A percentile compares a stretch with the other conserved stretches of the same genome.
Conservation (phyloP, 2,888 invertebrate genomes). For the Phyto melanocephala region DNA sequence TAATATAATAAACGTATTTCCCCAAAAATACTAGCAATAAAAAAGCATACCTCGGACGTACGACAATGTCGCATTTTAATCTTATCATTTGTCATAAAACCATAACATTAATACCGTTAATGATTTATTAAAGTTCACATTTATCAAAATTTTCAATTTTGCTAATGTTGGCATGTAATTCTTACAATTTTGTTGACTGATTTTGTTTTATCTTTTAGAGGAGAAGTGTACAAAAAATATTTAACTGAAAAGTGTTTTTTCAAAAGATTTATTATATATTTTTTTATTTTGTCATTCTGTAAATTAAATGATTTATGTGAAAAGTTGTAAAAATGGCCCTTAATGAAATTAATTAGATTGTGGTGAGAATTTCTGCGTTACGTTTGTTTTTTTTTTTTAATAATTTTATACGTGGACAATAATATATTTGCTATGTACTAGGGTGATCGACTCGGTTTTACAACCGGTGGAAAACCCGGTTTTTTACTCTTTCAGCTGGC, state of each 20-base stretch:
- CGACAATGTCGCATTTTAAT: slow-evolving; percentile 16
- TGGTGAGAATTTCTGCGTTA: background rate
- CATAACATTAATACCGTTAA: background rate
- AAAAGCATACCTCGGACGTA: background rate
- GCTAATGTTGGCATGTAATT: background rate
- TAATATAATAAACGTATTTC: background rate
- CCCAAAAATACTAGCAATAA: background rate
- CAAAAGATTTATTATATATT: no score
- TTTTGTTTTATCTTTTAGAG: background rate
- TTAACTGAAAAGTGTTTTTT: background rate
- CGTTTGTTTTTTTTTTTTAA: no score
- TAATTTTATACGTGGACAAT: no score
- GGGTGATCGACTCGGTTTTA: no score
- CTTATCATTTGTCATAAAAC: slow-evolving; percentile 34
- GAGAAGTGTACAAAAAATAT: background rate
- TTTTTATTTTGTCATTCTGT: background rate
- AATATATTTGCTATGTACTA: no score
- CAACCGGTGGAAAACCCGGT: no score
- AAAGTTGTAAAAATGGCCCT: background rate
- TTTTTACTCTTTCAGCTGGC: no score
- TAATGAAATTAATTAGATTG: background rate
- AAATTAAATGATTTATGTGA: background rate
- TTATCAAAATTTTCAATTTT: background rate
- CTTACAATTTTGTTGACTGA: background rate
- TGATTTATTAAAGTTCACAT: slow-evolving; percentile 10